A percentile compares a stretch with the other conserved stretches of the same genome.
phyloP scores from a whole-genome alignment of 2,888 invertebrate species.

The Tuberolachnus salignus region DNA sequence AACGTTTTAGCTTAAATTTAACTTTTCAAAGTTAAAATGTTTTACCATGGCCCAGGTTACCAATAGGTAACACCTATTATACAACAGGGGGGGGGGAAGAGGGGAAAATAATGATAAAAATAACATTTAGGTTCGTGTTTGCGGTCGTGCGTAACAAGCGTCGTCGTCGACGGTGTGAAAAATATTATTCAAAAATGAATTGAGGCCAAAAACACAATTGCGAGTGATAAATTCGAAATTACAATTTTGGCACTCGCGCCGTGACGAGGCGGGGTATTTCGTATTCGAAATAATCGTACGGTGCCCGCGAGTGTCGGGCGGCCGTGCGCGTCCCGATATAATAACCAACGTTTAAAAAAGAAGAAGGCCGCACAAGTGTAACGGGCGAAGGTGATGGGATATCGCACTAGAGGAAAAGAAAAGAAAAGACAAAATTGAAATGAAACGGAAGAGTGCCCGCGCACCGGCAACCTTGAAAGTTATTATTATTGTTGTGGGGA shows the following conservation, averaged over 20 bases:
- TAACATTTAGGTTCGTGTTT: conserved; percentile 19
- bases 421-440: conserved; percentile 3
- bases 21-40: background rate
- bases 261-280: too few species aligned
- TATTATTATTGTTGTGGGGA: background rate
- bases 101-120: conserved; percentile 12
- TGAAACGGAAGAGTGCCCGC: background rate
- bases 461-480: conserved; percentile 31
- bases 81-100: background rate
- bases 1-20: background rate
- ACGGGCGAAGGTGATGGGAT: conserved; percentile 17
- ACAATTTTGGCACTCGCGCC: conserved; percentile 12
- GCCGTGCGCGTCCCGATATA: too few species aligned
- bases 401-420: background rate
- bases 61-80: too few species aligned
- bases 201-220: conserved; percentile 9
- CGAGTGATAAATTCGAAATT: conserved; percentile 5
- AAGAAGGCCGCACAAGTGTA: background rate
- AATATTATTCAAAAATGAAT: conserved; percentile 6
- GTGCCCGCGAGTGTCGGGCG: background rate
- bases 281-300: background rate
- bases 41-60: background rate
- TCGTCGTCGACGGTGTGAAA: background rate
- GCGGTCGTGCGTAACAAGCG: background rate
- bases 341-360: background rate